Conservation (phyloP, 2,888 invertebrate genomes). For the Lamellibrachia columna region DNA sequence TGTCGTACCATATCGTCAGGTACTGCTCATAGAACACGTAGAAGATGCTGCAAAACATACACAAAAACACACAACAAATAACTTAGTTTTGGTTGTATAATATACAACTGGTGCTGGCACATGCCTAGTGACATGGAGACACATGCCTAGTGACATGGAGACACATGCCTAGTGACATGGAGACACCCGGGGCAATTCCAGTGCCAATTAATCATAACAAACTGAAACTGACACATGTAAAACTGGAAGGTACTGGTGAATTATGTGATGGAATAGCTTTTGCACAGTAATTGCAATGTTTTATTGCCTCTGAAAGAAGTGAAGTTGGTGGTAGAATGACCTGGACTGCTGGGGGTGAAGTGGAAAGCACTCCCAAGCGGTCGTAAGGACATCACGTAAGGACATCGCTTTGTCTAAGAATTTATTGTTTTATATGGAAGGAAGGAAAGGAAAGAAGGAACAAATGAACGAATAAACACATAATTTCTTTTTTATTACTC, state of each 20-base stretch:
- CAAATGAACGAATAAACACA: background rate
- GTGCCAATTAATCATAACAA: background rate
- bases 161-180: background rate
- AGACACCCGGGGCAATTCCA: background rate
- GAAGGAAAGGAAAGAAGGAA: background rate
- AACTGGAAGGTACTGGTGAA: background rate
- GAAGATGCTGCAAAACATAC: conserved; percentile 75
- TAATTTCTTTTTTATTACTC: background rate
- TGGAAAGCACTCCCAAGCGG: background rate
- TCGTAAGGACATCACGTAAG: background rate
- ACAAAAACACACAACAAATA: too few species aligned
- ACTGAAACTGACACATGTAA: background rate
- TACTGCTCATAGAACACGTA: conserved; percentile 97
- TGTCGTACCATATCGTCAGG: conserved; percentile 85
- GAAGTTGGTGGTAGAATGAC: background rate
- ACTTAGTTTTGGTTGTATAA: background rate
- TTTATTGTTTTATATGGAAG: background rate
- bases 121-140: background rate
- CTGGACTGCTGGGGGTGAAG: background rate
- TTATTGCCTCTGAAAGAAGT: background rate
- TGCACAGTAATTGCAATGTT: background rate
- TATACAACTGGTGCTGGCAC: background rate
- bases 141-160: background rate
- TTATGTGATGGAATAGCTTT: background rate
- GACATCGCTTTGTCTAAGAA: background rate